phyloP scores from a whole-genome alignment of 2,888 invertebrate genomes.

The Drosophila pseudotakahashii region DNA sequence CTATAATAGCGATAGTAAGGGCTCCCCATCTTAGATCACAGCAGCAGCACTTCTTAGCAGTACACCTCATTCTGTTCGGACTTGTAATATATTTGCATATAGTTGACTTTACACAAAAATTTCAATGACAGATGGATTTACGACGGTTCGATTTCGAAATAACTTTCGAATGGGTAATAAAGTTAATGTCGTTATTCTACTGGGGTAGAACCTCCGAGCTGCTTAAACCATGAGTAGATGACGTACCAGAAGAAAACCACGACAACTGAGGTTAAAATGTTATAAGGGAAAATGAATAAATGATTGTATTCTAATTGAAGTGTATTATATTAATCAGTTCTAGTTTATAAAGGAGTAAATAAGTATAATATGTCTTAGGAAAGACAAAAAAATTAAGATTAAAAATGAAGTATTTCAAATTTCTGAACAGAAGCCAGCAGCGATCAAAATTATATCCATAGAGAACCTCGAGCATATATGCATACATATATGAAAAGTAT shows the following conservation, averaged over 20 bases:
- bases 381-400: too few species aligned
- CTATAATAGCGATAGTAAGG: background rate
- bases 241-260: background rate
- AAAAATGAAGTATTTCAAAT: too few species aligned
- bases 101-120: background rate
- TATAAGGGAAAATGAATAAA: too few species aligned
- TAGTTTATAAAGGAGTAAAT: too few species aligned
- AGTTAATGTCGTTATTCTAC: background rate
- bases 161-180: background rate
- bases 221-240: constrained; percentile 7
- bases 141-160: background rate
- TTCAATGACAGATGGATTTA: background rate
- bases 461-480: background rate
- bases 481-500: background rate
- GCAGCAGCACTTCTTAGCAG: background rate
- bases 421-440: background rate
- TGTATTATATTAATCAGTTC: too few species aligned
- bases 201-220: constrained; percentile 5
- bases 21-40: background rate
- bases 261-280: too few species aligned
- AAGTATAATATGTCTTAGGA: too few species aligned
- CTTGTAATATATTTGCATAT: too few species aligned
- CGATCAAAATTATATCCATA: fast-evolving
- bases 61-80: background rate
- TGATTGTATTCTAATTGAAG: too few species aligned